Conservation (phyloP, 2,797 vertebrate species). For the Notoglanidium macrostoma region DNA sequence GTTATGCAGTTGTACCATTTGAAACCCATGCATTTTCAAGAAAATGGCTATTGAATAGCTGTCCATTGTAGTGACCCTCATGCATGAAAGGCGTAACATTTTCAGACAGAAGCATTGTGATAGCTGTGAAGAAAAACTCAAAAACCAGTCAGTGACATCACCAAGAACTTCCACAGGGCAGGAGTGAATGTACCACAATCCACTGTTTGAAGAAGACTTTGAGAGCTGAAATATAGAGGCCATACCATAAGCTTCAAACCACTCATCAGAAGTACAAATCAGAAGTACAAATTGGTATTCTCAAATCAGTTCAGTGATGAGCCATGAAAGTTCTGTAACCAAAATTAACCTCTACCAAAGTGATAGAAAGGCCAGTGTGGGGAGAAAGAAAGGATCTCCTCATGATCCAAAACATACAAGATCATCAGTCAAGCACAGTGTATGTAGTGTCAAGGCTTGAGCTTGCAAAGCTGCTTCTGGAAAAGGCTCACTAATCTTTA, state of each 20-base stretch:
- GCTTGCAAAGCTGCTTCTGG: neutral
- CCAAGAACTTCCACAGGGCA: neutral
- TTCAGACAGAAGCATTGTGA: too few species aligned
- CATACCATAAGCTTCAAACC: neutral
- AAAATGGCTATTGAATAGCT: too few species aligned
- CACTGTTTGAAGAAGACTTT: neutral
- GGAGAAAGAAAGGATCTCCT: neutral
- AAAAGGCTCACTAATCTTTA: neutral
- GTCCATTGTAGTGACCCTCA: too few species aligned
- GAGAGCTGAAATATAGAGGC: neutral
- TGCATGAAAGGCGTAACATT: too few species aligned
- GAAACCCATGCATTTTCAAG: too few species aligned
- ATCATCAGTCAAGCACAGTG: neutral
- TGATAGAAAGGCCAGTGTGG: neutral
- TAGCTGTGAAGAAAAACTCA: too few species aligned
- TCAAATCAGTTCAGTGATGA: neutral
- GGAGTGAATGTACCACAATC: neutral
- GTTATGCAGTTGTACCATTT: too few species aligned
- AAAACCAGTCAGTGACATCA: neutral
- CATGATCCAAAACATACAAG: neutral
- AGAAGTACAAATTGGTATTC: neutral
- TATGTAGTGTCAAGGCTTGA: neutral
- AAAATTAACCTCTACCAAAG: neutral
- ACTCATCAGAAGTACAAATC: neutral
- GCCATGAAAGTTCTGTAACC: neutral